Evolutionary conservation across 1,140 invertebrate species (phyloP).

Genomic region (Linepithema humile): DNA sequence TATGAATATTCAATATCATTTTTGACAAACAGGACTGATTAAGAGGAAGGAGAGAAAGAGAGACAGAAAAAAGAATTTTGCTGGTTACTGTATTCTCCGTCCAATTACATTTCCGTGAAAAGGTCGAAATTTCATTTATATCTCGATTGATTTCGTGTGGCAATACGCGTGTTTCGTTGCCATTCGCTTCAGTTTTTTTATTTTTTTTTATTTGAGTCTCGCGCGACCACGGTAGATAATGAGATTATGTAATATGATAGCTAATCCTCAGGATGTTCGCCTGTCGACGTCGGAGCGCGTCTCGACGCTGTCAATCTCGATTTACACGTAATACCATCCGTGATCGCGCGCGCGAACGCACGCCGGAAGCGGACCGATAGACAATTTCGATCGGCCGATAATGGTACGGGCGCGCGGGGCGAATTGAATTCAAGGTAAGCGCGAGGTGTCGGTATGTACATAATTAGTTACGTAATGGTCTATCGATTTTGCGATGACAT

Average conservation of each 20-base stretch:
- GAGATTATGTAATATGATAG: conserved; percentile 42
- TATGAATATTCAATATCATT: conserved; percentile 2
- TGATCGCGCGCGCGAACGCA: background rate
- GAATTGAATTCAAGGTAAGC: conserved; percentile 31
- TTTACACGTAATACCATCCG: conserved; percentile 54
- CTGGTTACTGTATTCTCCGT: no score
- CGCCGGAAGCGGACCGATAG: background rate
- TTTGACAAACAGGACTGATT: background rate
- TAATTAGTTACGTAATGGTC: background rate
- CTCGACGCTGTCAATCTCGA: conserved; percentile 59
- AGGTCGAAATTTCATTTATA: no score
- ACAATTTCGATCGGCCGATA: conserved; percentile 56
- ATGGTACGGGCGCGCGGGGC: background rate
- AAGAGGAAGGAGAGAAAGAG: background rate
- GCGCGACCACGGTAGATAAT: background rate
- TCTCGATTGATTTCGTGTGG: no score
- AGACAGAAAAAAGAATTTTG: background rate
- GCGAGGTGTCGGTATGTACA: background rate
- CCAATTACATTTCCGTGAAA: no score
- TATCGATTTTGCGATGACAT: background rate
- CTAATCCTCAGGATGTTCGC: conserved; percentile 36
- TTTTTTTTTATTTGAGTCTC: background rate
- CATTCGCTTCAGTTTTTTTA: background rate
- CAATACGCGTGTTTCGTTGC: no score
- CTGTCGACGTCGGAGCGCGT: conserved; percentile 33